A percentile compares a stretch with the other conserved stretches of the same genome.
Conservation (phyloP, 2,113 vertebrate genomes). For the Pedionomus torquatus region DNA sequence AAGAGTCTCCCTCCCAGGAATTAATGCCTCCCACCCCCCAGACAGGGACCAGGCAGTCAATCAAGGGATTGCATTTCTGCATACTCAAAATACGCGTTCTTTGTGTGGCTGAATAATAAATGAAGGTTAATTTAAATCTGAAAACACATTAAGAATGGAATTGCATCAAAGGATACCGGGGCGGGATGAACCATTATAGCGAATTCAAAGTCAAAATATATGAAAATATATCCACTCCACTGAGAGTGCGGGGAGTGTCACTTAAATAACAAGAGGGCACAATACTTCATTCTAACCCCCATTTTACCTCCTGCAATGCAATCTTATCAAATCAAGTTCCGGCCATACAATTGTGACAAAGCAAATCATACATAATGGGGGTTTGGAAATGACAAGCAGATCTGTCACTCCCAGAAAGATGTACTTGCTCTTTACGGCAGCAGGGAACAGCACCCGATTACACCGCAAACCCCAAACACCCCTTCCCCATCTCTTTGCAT, state of each 20-base stretch:
- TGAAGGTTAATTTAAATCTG: constrained; percentile 22
- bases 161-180: neutral
- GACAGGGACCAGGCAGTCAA: neutral
- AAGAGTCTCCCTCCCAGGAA: neutral
- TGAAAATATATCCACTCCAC: neutral
- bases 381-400: constrained; percentile 31
- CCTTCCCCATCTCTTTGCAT: neutral
- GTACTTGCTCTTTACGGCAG: neutral
- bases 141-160: neutral
- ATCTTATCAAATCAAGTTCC: constrained; percentile 18
- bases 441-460: constrained; percentile 15
- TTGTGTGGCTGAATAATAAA: neutral
- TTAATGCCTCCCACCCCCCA: neutral
- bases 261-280: neutral
- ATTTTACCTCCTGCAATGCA: neutral
- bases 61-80: neutral
- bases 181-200: neutral
- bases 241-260: neutral
- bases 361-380: constrained; percentile 14
- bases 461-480: neutral
- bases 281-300: neutral
- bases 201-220: constrained; percentile 19
- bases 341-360: neutral
- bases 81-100: neutral
- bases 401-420: neutral